These are phyloP conservation scores for Australoheros scitulus DNA, from an alignment of 2,113 vertebrate species.

Conservation along the genomic window DNA sequence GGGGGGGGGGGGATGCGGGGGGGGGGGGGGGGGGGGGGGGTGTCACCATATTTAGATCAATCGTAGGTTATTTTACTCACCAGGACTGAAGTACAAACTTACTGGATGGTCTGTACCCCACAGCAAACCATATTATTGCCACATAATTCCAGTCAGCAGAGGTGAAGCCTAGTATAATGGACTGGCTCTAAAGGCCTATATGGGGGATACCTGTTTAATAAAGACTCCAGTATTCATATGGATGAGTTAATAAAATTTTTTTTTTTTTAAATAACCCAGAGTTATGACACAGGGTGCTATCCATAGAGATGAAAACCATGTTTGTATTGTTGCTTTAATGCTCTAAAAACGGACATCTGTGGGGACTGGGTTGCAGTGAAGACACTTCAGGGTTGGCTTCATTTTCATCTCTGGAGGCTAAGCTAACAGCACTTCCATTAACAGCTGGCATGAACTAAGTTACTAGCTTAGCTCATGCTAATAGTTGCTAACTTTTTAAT, in stretches of 20 bases:
- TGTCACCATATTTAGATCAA: too few species aligned
- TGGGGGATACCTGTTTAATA: neutral
- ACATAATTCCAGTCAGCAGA: neutral
- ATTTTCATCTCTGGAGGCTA: too few species aligned
- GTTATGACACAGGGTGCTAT: neutral
- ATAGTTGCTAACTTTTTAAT: neutral
- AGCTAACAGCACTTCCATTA: neutral
- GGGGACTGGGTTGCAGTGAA: neutral
- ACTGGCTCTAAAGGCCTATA: neutral
- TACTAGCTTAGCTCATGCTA: neutral
- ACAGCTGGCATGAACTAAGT: neutral
- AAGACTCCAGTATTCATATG: neutral
- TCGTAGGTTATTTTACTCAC: neutral
- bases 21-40: too few species aligned
- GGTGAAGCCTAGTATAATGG: neutral
- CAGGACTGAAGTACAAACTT: neutral
- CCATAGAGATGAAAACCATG: neutral
- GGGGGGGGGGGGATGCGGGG: too few species aligned
- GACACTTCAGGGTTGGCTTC: neutral
- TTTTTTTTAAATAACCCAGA: neutral
- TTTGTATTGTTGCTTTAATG: neutral
- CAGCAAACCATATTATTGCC: neutral
- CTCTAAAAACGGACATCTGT: neutral
- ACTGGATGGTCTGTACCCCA: neutral
- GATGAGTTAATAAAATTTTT: neutral